These are phyloP conservation scores for Aphaenogaster floridana DNA, from an alignment of 1,140 invertebrate species.

Conservation along the genomic window DNA sequence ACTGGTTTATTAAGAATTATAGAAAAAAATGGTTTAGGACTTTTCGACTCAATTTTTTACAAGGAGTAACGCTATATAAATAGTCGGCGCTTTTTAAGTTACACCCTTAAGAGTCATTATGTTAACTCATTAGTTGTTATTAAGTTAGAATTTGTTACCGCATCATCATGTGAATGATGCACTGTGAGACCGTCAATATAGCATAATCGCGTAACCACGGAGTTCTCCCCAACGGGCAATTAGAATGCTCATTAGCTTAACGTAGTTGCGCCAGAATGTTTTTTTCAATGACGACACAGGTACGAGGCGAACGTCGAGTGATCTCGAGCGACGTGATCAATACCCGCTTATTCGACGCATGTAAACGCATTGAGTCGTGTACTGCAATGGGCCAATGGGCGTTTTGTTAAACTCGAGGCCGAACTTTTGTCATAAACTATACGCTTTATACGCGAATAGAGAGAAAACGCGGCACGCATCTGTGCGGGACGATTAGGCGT, in stretches of 20 bases:
- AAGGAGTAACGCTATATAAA: no score
- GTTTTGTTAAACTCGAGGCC: conserved; percentile 74
- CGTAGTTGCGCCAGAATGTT: conserved; percentile 7
- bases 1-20: no score
- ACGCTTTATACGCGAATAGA: conserved; percentile 76
- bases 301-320: conserved; percentile 23
- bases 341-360: conserved; percentile 71
- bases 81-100: no score
- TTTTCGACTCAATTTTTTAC: no score
- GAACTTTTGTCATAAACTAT: conserved; percentile 80
- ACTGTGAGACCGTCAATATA: background rate
- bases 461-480: conserved; percentile 80
- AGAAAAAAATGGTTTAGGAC: no score
- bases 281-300: conserved; percentile 26
- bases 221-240: conserved; percentile 22
- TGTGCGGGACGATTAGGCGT: conserved; percentile 84
- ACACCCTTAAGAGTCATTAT: no score
- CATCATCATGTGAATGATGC: background rate
- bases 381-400: conserved; percentile 71
- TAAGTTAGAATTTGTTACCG: background rate
- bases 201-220: background rate
- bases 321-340: conserved; percentile 65
- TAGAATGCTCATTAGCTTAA: conserved; percentile 43
- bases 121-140: background rate
- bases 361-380: conserved; percentile 66